Evolutionary conservation across 2,797 vertebrate species (phyloP), one percentile per base, ranked within the genome.

Genomic region (Propithecus perrieri): DNA sequence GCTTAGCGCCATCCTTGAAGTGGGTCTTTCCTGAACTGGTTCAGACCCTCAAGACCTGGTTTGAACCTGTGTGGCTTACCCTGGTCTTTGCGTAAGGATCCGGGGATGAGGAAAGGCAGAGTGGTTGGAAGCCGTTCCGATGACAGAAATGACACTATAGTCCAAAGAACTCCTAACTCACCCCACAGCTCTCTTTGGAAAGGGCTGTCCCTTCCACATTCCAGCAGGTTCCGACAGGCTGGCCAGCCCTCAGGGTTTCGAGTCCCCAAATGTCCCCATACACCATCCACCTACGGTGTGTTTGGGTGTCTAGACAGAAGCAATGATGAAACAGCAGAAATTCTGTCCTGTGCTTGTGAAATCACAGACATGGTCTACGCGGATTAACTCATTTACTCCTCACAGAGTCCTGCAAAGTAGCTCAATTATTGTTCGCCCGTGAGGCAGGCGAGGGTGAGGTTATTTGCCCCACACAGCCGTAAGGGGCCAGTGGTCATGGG

Each of bases 271-370:
- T 26, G 63, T n/a, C 17, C 0, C 7, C 17, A 4, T 7, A 13
- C 22, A 43, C 0, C 5, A 4, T 2, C 65, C 50, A 14, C 15
- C 63, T 43, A 30, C 0, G 0, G 18, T 6, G 14, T 22, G 13
- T 38, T 6, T 30, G 0, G 48, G 55, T 53, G 26, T 41, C 89
- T n/a, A 26, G 20, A 81, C 24, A 46, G 13, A 28, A 22, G 38
- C 61, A 59, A 12, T 3, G 83, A 30, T 4, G 26, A 35, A 57
- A 38, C 17, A 48, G 38, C 1, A 26, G 0, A 18, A 35, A 26
- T 46, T 48, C 57, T 41, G 48, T n/a, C 57, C 75, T 17, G 33
- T 33, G 74, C 74, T 33, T 46, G 17, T 15, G 46, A 80, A 80
- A 48, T 15, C 7, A 48, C 18, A 55, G 83, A n/a, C 18, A 3